Evolutionary conservation across 1,140 invertebrate genomes (phyloP), one percentile per base, ranked within the genome.

Genomic region (Bombus balteatus): DNA sequence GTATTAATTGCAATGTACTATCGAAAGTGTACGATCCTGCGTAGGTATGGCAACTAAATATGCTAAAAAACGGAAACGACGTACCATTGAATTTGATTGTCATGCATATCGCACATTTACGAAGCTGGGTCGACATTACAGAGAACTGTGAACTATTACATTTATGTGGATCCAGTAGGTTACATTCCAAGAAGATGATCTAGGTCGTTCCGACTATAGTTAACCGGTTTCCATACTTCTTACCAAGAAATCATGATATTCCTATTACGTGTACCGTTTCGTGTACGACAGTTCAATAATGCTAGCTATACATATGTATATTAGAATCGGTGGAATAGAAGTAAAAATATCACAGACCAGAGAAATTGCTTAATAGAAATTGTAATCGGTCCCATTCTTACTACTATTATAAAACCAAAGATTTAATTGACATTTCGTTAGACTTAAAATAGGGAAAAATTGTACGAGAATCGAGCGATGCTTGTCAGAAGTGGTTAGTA

Each of bases 131-230:
- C 37, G 15, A 39, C 47, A 53, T 53, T 53, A 53, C 47, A 53
- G 5, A 15, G 47, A 71, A 57, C 62, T 62, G 43, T 41, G 53
- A 78, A 78, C 70, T 81, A 68, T 73, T 57, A 85, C 28, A 41
- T 70, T 84, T 34, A 62, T 22, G 25, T 22, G 37, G 53, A 85
- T 85, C 75, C 47, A 82, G 68, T 90, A 76, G 89, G 88, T 90
- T 88, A 90, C 79, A 80, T 90, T 88, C 88, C 62, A 70, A 79
- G 86, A 88, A 90, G 78, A 86, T 90, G 72, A 90, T 88, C 86
- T 90, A 90, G 88, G 86, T 88, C 82, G 75, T 66, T 12, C 37
- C 74, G 28, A 76, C 68, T 90, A 90, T 83, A 90, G 80, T 70
- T 77, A 62, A 81, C 81, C 78, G 22, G 53, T 85, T 87, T 82